These are phyloP conservation scores for Euglossa dilemma DNA, from an alignment of 1,140 invertebrate species.

Conservation along the genomic window DNA sequence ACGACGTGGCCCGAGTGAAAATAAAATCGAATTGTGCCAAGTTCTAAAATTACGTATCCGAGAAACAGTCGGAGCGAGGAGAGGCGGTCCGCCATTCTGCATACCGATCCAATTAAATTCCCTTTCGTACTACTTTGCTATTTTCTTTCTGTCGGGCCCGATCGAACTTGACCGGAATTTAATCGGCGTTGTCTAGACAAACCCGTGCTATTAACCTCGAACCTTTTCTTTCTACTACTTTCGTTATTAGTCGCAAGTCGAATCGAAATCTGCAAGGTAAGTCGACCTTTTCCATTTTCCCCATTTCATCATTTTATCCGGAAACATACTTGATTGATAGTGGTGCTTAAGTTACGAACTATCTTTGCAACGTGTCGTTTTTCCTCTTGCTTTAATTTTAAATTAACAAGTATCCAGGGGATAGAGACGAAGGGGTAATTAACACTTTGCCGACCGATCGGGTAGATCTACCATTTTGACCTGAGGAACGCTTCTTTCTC, in stretches of 20 bases:
- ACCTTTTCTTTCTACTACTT: background rate
- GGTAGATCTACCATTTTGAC: no score
- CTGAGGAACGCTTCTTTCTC: no score
- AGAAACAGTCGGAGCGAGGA: conserved; percentile 11
- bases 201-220: background rate
- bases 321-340: no score
- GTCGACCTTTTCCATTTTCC: no score
- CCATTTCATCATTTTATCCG: no score
- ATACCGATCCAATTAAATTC: background rate
- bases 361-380: background rate
- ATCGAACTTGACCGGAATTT: background rate
- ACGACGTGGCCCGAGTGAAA: conserved; percentile 53
- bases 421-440: background rate
- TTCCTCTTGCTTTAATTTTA: background rate
- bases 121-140: background rate
- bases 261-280: no score
- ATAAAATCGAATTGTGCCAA: conserved; percentile 63
- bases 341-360: no score
- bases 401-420: background rate
- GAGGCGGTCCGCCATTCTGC: background rate
- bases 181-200: background rate
- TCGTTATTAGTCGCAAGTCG: no score
- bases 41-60: conserved; percentile 67
- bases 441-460: no score
- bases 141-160: background rate